Base-by-base conservation (phyloP, 2,888 invertebrate species). In the Hemithea aestivaria region DNA sequence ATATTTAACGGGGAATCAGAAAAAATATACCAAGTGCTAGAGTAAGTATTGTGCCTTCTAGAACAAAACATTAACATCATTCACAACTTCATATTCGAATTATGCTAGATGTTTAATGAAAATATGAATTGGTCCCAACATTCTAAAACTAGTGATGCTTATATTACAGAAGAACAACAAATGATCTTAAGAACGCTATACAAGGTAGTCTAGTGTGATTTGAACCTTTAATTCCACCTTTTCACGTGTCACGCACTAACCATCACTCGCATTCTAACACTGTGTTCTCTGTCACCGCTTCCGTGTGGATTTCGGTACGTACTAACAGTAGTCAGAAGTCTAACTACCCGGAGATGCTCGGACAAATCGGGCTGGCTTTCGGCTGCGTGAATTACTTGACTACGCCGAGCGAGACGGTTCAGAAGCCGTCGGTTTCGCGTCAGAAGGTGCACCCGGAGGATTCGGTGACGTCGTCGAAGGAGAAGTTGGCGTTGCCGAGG, bases 1-100 rank as follows among this genome's bases (percentile, higher is more conserved):
- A 90, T 93, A 58, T 91, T 93, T 51, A 91, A 90, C 56, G 91
- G 90, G 20, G 91, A 91, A 60, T 82, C 89, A 6, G 91, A 92
- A 51, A 90, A 88, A 65, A 89, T 90, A 58, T 91, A 92, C 62
- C 92, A 92, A 83, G 90, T 92, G 40, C 82, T 92, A 61, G 92
- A 92, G 93, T 93, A 87, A 92, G 93, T 92, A 69, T 41, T 9
- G 16, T 7, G 27, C 16, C 5, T 16, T 16, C 2, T 16, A 16
- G 2, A 16, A 16, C 2, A 16, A 4, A 16, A 4, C 16, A 16
- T 16, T 51, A 38, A 53, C 40, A 46, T 52, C 53, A 51, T 47
- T 37, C 54, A 56, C 58, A 37, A 25, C 36, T 49, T 52, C 51
- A 48, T 27, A 23, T 16, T 16, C 16, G 16, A 16, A 22, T 20